These are phyloP conservation scores for Ancistrus triradiatus DNA, from an alignment of 2,113 vertebrate species.

Conservation along the genomic window DNA sequence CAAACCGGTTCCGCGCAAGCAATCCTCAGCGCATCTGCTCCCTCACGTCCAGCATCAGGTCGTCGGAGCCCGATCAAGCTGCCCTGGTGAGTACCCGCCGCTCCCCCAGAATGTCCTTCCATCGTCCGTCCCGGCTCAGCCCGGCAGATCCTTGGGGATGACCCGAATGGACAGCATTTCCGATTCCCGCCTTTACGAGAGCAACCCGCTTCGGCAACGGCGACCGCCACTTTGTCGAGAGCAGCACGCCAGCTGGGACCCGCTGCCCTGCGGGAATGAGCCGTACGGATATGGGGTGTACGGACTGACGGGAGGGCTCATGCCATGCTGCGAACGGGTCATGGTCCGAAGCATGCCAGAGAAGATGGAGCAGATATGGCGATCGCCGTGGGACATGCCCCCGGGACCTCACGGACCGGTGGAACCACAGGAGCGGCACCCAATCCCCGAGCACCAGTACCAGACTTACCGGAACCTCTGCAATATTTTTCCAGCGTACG, in stretches of 20 bases:
- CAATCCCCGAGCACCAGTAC: slow-evolving; percentile 93
- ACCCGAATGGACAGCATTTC: slow-evolving; percentile 98
- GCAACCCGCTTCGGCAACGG: slow-evolving; percentile 87
- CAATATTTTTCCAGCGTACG: slow-evolving; percentile 92
- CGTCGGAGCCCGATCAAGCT: slow-evolving; percentile 83
- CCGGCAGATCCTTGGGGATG: slow-evolving; percentile 92
- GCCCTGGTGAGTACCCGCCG: slow-evolving; percentile 88
- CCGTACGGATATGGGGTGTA: slow-evolving; percentile 86
- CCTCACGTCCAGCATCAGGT: slow-evolving; percentile 82
- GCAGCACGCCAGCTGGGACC: slow-evolving; percentile 97
- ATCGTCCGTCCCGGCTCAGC: slow-evolving; percentile 69
- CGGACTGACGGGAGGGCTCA: slow-evolving; percentile 84
- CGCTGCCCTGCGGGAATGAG: slow-evolving; percentile 81
- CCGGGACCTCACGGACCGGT: slow-evolving; percentile 32
- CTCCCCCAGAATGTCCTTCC: slow-evolving; percentile 79
- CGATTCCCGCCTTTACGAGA: slow-evolving; percentile 93
- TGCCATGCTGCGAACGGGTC: slow-evolving; percentile 92
- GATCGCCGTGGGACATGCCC: slow-evolving; percentile 86
- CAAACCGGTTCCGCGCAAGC: slow-evolving; percentile 83
- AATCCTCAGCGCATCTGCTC: slow-evolving; percentile 79
- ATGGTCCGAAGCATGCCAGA: slow-evolving; percentile 98
- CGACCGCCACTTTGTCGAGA: slow-evolving; percentile 93
- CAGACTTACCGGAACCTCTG: slow-evolving; percentile 98
- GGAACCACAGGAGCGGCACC: slow-evolving; percentile 82
- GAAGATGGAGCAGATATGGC: slow-evolving; percentile 98